Conservation (phyloP, 2,888 invertebrate genomes). For the Harpalus rufipes region DNA sequence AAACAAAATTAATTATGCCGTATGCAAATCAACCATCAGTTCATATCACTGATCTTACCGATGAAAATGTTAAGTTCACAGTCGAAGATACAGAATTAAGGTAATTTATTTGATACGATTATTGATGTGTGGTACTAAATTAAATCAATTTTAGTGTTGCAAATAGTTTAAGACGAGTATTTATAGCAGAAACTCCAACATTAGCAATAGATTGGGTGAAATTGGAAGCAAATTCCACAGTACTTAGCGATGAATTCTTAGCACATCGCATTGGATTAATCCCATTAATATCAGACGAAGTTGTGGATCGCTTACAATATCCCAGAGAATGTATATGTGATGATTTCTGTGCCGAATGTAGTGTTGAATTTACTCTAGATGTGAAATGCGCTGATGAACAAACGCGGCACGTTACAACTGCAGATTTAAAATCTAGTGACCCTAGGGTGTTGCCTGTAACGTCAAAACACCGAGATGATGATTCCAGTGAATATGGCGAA, state of each 20-base stretch:
- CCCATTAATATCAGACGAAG: conserved; percentile 96
- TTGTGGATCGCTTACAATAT: conserved; percentile 96
- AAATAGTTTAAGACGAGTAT: conserved; percentile 96
- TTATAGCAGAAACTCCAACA: conserved; percentile 99
- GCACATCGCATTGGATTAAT: conserved; percentile 98
- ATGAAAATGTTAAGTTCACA: conserved; percentile 98
- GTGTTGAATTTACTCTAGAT: conserved; percentile 98
- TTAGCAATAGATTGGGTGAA: conserved; percentile 99
- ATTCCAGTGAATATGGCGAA: conserved; percentile 95
- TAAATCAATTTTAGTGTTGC: conserved; percentile 86
- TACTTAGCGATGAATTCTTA: conserved; percentile 98
- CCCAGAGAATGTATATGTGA: conserved; percentile 97
- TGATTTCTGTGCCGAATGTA: conserved; percentile 98
- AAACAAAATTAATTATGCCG: conserved; percentile 84
- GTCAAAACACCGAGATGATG: conserved; percentile 94
- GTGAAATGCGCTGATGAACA: conserved; percentile 97
- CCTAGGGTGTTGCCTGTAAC: conserved; percentile 95
- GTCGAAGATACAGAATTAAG: conserved; percentile 98
- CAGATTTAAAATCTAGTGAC: conserved; percentile 95
- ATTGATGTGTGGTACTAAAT: conserved; percentile 19
- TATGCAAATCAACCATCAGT: conserved; percentile 99
- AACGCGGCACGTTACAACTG: conserved; percentile 97
- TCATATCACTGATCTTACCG: conserved; percentile 95
- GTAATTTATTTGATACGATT: conserved; percentile 75
- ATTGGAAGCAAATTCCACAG: conserved; percentile 98